phyloP scores from a whole-genome alignment of 64 coral and sea anemone species.

The Montipora efflorescens region DNA sequence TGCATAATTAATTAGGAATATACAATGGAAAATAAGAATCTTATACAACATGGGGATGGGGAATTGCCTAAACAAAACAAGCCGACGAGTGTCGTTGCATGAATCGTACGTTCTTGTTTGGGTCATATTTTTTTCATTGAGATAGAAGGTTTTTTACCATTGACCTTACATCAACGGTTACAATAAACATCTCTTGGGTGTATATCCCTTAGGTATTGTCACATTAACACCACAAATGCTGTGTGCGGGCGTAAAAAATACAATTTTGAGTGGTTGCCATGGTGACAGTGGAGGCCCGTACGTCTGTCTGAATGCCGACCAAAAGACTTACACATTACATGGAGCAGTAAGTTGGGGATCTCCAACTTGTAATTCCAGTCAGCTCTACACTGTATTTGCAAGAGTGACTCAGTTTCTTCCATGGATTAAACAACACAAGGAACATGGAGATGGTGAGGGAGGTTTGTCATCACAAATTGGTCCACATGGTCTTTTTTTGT shows the following conservation, averaged over 20 bases:
- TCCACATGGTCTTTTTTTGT: too few species aligned
- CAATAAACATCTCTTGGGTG: neutral
- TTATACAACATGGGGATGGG: too few species aligned
- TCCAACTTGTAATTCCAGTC: neutral
- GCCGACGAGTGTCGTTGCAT: too few species aligned
- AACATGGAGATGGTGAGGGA: neutral
- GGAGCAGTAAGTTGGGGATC: slow-evolving; percentile 61
- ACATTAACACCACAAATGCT: slow-evolving; percentile 42
- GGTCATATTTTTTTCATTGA: too few species aligned
- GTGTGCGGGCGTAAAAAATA: slow-evolving; percentile 39
- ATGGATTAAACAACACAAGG: slow-evolving; percentile 35
- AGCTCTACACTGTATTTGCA: slow-evolving; percentile 49
- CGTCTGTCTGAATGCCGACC: slow-evolving; percentile 37
- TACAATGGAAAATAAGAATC: too few species aligned
- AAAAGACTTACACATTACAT: neutral
- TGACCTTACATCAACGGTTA: neutral
- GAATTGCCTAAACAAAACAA: too few species aligned
- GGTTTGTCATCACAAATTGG: neutral
- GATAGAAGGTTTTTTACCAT: too few species aligned
- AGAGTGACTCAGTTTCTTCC: slow-evolving; percentile 47
- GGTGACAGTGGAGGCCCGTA: slow-evolving; percentile 71
- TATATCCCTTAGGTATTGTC: neutral
- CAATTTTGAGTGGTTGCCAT: slow-evolving; percentile 66
- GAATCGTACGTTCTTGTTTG: too few species aligned
- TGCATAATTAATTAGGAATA: too few species aligned